Evolutionary conservation across 2,888 invertebrate genomes (phyloP), one percentile per base, ranked within the genome.

Genomic region (Nomada fabriciana): DNA sequence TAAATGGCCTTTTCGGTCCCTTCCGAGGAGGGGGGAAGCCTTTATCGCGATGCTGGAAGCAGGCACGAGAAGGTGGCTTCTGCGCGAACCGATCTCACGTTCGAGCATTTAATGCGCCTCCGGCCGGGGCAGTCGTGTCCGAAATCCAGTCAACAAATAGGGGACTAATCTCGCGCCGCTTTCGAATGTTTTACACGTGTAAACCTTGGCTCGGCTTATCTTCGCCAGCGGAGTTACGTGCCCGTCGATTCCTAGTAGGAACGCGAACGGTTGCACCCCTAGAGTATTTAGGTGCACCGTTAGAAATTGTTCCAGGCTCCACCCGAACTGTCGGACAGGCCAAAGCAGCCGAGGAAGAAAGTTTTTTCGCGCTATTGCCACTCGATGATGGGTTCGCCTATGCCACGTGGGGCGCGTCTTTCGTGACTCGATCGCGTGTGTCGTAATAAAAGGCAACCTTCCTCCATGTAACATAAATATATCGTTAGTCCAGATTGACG

Each of bases 401-500:
- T 3, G 47, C 47, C 47, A 47, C 15, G 53, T 47, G 23, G 55
- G 10, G 52, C 77, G 36, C 71, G 47, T 25, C 65, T 76, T 86
- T 76, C 86, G 86, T 85, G 86, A 87, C 86, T 81, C 18, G 70
- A 78, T 87, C 86, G 85, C 86, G 87, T 85, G 86, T 71, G 64
- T 60, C 50, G 52, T 55, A 63, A 63, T 75, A 77, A 81, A 80
- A 81, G 83, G 86, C 43, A 25, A 3, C 73, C 76, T 43, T 23
- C 61, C 70, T 71, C 70, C 29, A 50, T 64, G 73, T 74, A 73
- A 82, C 84, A 68, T 80, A 87, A 87, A 84, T 82, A 81, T 75
- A 80, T 87, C 84, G 87, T 87, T 87, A 84, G 76, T 72, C 82
- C 78, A 82, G 86, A 87, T 87, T 84, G 87, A 85, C 76, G 77